A percentile compares a stretch with the other conserved stretches of the same genome.
phyloP scores from a whole-genome alignment of 2,797 vertebrate genomes.

The Setipinna tenuifilis region DNA sequence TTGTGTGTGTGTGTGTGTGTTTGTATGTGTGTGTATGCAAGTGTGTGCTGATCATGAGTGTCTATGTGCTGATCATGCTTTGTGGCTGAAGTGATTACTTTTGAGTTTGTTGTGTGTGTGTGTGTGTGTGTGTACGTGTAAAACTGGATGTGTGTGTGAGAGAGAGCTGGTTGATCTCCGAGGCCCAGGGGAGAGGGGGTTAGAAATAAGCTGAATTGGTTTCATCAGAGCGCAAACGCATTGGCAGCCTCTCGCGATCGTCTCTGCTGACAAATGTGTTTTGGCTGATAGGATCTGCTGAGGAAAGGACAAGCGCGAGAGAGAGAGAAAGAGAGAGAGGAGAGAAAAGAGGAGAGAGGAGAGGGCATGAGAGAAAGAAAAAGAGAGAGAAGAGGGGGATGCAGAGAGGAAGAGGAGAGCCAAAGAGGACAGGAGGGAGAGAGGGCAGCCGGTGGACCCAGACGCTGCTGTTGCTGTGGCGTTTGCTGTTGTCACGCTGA shows the following conservation, averaged over 20 bases:
- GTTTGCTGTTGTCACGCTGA: background rate
- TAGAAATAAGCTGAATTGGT: slow-evolving; percentile 22
- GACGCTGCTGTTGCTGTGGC: background rate
- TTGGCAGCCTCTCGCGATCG: background rate
- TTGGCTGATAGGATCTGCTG: slow-evolving; percentile 23
- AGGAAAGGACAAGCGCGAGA: background rate
- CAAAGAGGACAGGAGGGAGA: too few species aligned
- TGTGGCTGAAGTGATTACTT: too few species aligned
- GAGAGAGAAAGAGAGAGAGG: slow-evolving; percentile 23
- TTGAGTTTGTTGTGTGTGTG: background rate
- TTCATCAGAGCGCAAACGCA: slow-evolving; percentile 3
- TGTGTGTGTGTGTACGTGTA: background rate
- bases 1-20: background rate
- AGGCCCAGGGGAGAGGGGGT: background rate
- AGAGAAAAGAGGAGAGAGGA: background rate
- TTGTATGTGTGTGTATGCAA: background rate
- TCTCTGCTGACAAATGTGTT: slow-evolving; percentile 23
- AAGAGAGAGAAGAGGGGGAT: slow-evolving; percentile 14
- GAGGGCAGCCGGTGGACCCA: background rate
- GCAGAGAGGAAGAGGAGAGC: background rate
- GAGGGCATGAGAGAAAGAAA: background rate
- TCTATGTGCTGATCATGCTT: too few species aligned
- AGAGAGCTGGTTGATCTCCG: background rate
- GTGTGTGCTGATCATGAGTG: background rate
- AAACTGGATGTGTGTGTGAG: background rate